phyloP scores from a whole-genome alignment of 2,888 invertebrate species.

The Poecilus cupreus region DNA sequence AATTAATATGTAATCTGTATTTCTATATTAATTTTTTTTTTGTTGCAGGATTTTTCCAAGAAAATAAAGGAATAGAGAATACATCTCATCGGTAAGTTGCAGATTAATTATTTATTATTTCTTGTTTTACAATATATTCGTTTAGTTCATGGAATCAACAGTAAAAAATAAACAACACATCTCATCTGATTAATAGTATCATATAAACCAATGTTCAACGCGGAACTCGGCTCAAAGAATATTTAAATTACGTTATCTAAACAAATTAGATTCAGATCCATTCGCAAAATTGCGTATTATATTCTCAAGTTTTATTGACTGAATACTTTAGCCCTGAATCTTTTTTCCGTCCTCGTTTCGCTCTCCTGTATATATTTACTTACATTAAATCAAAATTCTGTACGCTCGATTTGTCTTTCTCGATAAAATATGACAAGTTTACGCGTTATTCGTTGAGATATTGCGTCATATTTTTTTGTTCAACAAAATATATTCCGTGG shows the following conservation, averaged over 20 bases:
- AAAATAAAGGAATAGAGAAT: too few species aligned
- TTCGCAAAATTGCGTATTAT: slow-evolving; percentile 22
- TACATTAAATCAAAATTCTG: slow-evolving; percentile 48
- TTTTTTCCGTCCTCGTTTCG: background rate
- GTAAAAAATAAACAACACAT: too few species aligned
- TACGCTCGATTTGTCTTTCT: slow-evolving; percentile 44
- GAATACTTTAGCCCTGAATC: slow-evolving; percentile 8
- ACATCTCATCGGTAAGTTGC: too few species aligned
- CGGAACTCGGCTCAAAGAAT: background rate
- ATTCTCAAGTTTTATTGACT: slow-evolving; percentile 26
- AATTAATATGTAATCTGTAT: too few species aligned
- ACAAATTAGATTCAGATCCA: slow-evolving; percentile 36
- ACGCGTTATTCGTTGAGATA: slow-evolving; percentile 42
- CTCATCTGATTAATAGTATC: too few species aligned
- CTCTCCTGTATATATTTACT: slow-evolving; percentile 49
- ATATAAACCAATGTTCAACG: too few species aligned
- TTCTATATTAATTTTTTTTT: too few species aligned
- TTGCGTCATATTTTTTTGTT: slow-evolving; percentile 47
- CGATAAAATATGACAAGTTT: slow-evolving; percentile 43
- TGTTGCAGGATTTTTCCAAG: too few species aligned
- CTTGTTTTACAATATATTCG: too few species aligned
- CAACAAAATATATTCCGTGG: background rate
- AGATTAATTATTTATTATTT: too few species aligned
- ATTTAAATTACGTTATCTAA: background rate
- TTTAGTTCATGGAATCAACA: too few species aligned